Percentiles rank a stretch among this genome's conserved stretches.
Evolutionary conservation across 2,113 vertebrate genomes (phyloP).

Genomic region (Hipposideros armiger): DNA sequence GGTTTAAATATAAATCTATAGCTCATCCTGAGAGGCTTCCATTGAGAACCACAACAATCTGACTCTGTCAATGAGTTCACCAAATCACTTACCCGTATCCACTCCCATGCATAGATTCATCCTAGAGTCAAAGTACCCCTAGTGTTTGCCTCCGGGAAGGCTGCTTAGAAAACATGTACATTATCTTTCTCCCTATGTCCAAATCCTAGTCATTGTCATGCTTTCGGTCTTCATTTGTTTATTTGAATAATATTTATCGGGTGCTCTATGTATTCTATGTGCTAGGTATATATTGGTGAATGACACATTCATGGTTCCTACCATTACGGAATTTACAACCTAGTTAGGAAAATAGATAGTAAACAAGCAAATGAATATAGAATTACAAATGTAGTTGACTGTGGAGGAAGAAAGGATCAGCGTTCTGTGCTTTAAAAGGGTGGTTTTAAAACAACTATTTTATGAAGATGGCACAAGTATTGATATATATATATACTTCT

Average conservation of each 20-base stretch:
- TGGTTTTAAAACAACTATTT: conserved; percentile 15
- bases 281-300: not conserved
- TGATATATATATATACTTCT: too few relatives aligned
- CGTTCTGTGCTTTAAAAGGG: not conserved
- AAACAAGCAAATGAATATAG: not conserved
- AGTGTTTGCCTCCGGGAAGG: not conserved
- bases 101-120: not conserved
- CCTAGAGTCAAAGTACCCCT: too few relatives aligned
- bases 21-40: not conserved
- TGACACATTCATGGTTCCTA: not conserved
- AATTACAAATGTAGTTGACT: not conserved
- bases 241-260: not conserved
- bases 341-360: not conserved
- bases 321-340: not conserved
- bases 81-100: not conserved
- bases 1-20: not conserved
- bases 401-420: not conserved
- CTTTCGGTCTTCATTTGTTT: not conserved
- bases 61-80: not conserved
- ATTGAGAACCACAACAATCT: not conserved
- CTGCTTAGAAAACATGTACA: not conserved
- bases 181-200: not conserved
- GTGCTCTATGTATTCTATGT: not conserved
- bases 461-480: not conserved
- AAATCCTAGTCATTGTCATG: not conserved